Conservation (phyloP, 2,888 invertebrate genomes). For the Dorcus parallelipipedus region DNA sequence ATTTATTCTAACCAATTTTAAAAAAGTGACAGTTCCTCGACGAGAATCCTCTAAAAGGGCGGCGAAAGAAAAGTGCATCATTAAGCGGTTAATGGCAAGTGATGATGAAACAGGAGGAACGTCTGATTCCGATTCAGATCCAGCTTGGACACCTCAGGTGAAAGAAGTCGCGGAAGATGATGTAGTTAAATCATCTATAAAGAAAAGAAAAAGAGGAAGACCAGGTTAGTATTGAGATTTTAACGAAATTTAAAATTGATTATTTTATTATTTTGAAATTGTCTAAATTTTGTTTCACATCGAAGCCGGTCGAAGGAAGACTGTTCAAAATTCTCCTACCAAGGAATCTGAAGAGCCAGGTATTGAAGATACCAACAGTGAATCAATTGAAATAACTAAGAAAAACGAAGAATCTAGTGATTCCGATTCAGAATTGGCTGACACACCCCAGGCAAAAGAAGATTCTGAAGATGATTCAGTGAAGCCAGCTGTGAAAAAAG, state of each 20-base stretch:
- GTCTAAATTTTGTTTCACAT: background rate
- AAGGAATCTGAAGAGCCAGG: constrained; percentile 64
- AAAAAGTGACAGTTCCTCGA: background rate
- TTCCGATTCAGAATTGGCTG: constrained; percentile 72
- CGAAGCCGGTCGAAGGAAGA: constrained; percentile 10
- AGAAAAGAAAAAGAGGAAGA: constrained; percentile 14
- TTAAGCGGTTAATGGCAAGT: constrained; percentile 50
- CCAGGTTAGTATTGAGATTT: background rate
- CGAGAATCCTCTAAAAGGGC: constrained; percentile 60
- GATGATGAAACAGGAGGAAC: constrained; percentile 56
- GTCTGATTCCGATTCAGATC: constrained; percentile 62
- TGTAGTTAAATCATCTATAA: constrained; percentile 42
- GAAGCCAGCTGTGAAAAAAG: constrained; percentile 31
- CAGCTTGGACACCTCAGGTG: constrained; percentile 69
- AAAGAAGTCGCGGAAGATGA: constrained; percentile 48
- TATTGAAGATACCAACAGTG: constrained; percentile 59
- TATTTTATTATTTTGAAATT: background rate
- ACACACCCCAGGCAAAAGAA: constrained; percentile 63
- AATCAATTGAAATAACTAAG: constrained; percentile 49
- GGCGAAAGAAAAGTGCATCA: constrained; percentile 62
- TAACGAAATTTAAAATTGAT: too few relatives aligned
- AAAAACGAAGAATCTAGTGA: constrained; percentile 55
- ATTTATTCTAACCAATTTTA: too few relatives aligned
- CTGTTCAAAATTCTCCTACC: background rate
- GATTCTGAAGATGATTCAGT: constrained; percentile 44